Percentiles rank a stretch among this genome's conserved stretches.
Conservation (phyloP, 2,113 vertebrate species). For the Choloepus hoffmanni region DNA sequence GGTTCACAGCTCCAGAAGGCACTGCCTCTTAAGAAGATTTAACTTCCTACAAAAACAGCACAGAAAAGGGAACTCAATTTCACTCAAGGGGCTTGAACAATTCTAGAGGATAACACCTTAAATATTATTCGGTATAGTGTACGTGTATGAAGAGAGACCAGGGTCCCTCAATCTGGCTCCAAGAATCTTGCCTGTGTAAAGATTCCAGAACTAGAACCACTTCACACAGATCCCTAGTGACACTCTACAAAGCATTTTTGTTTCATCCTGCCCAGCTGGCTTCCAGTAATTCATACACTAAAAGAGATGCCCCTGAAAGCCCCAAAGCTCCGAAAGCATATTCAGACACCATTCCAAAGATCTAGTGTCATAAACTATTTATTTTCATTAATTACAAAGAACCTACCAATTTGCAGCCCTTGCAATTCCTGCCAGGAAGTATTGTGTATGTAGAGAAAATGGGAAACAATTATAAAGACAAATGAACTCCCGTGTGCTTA, state of each 20-base stretch:
- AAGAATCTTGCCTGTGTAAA: neutral
- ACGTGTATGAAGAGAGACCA: neutral
- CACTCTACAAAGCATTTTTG: neutral
- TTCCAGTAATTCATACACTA: neutral
- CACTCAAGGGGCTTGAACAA: neutral
- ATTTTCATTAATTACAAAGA: slow-evolving; percentile 73
- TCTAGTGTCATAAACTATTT: slow-evolving; percentile 76
- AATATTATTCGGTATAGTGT: neutral
- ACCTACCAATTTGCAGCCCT: slow-evolving; percentile 72
- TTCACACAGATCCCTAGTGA: neutral
- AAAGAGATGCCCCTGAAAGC: neutral
- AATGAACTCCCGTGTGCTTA: slow-evolving; percentile 75
- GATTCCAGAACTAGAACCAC: neutral
- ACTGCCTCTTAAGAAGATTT: neutral
- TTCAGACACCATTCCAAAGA: slow-evolving; percentile 57
- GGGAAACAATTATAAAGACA: slow-evolving; percentile 79
- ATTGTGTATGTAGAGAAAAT: slow-evolving; percentile 72
- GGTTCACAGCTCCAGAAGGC: neutral
- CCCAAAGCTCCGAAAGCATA: neutral
- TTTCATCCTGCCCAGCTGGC: neutral
- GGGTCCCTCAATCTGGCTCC: neutral
- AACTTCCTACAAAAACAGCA: neutral
- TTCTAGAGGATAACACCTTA: neutral
- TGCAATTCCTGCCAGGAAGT: slow-evolving; percentile 69
- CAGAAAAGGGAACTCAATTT: neutral